These are phyloP conservation scores for Cydia strobilella DNA, from an alignment of 1,140 invertebrate species.

Conservation along the genomic window DNA sequence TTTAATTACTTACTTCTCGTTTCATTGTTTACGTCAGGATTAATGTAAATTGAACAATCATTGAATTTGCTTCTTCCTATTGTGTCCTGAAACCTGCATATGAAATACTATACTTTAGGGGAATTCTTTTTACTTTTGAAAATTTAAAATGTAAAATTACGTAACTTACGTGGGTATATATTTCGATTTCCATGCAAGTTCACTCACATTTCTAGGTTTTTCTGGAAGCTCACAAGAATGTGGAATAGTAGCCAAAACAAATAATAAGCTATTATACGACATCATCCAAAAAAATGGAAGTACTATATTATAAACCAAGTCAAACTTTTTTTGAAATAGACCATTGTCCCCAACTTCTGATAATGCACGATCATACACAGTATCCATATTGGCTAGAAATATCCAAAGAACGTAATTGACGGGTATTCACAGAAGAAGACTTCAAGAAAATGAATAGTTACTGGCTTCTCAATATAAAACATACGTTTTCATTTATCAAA, in stretches of 20 bases:
- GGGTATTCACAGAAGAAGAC: constrained; percentile 2
- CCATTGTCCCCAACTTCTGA: constrained; percentile 53
- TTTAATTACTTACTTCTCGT: constrained; percentile 47
- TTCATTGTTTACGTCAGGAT: constrained; percentile 46
- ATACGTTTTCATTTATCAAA: constrained; percentile 1
- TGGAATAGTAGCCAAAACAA: constrained; percentile 54
- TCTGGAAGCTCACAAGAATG: constrained; percentile 56
- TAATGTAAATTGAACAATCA: constrained; percentile 48
- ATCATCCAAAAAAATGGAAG: constrained; percentile 51
- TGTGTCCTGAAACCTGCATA: constrained; percentile 40
- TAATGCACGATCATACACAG: constrained; percentile 54
- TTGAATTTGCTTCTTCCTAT: constrained; percentile 38
- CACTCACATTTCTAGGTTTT: constrained; percentile 51
- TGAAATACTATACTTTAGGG: not conserved
- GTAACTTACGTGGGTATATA: constrained; percentile 62
- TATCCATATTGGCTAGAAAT: constrained; percentile 44
- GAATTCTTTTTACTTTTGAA: constrained; percentile 26
- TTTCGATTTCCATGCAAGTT: constrained; percentile 54
- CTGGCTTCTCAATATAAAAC: not conserved
- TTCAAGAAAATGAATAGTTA: not conserved
- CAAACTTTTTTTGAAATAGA: constrained; percentile 60
- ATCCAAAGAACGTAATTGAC: constrained; percentile 27
- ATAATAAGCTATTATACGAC: constrained; percentile 56
- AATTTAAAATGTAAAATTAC: constrained; percentile 21
- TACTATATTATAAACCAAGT: constrained; percentile 55